phyloP scores from a whole-genome alignment of 2,797 vertebrate genomes.

The Delichon dasypus region DNA sequence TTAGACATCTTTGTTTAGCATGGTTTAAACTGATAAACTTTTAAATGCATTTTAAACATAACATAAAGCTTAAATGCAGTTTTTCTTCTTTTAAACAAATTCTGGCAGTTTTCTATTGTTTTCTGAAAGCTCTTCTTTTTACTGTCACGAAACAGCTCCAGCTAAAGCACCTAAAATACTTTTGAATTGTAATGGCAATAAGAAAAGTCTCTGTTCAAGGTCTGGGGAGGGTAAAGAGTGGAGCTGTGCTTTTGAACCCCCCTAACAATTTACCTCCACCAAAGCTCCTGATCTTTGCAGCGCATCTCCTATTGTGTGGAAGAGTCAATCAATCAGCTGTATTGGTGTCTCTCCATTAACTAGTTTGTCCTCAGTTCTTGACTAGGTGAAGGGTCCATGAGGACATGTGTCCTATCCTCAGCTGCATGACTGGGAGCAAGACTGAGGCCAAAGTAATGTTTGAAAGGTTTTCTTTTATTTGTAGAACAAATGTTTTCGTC shows the following conservation, averaged over 20 bases:
- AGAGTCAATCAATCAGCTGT: neutral
- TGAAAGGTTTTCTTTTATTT: constrained; percentile 54
- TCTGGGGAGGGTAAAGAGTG: neutral
- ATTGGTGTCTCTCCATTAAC: neutral
- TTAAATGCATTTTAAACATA: neutral
- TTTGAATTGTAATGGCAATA: neutral
- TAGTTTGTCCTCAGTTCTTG: neutral
- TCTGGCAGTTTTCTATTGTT: neutral
- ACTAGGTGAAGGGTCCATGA: neutral
- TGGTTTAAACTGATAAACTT: neutral
- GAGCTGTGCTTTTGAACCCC: neutral
- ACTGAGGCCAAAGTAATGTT: neutral
- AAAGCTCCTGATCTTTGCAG: neutral
- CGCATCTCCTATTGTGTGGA: neutral
- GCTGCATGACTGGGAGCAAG: neutral
- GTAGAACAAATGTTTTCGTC: constrained; percentile 57
- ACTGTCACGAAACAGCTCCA: neutral
- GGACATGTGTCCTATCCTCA: neutral
- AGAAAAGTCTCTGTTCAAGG: rapidly evolving
- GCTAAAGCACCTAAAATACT: neutral
- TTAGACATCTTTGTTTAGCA: neutral
- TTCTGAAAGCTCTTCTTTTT: neutral
- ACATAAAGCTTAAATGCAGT: neutral
- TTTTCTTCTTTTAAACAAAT: neutral
- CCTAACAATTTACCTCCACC: neutral